These are phyloP conservation scores for Pelmatolapia mariae DNA, from an alignment of 2,113 vertebrate genomes.

Conservation along the genomic window DNA sequence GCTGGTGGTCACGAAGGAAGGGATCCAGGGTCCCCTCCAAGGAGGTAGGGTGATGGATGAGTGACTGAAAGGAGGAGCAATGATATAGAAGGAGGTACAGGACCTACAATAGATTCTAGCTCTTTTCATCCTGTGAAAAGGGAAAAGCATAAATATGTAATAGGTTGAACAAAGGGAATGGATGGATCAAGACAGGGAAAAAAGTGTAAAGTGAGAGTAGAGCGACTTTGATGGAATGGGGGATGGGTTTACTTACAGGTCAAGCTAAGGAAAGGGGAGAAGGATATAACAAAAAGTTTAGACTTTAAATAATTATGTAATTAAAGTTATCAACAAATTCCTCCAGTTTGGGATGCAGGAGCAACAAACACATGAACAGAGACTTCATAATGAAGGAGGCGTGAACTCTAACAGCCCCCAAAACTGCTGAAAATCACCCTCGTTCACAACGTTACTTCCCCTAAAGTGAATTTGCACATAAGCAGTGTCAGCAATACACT, in stretches of 20 bases:
- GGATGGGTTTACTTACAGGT: background rate
- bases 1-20: slow-evolving; percentile 97
- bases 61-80: background rate
- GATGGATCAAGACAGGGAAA: background rate
- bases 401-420: background rate
- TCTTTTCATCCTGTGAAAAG: background rate
- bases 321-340: background rate
- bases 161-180: background rate
- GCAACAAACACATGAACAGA: background rate
- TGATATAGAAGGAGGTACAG: background rate
- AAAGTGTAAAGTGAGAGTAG: background rate
- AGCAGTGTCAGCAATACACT: background rate
- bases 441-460: background rate
- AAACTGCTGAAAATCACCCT: background rate
- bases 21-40: slow-evolving; percentile 96
- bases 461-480: background rate
- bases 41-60: slow-evolving; percentile 79
- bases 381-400: background rate
- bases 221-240: background rate
- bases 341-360: background rate
- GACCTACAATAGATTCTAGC: background rate
- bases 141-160: background rate
- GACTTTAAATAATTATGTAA: background rate
- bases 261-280: background rate
- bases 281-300: background rate